Evolutionary conservation across 2,797 vertebrate genomes (phyloP), one percentile per base, ranked within the genome.

Genomic region (Aeoliscus strigatus): DNA sequence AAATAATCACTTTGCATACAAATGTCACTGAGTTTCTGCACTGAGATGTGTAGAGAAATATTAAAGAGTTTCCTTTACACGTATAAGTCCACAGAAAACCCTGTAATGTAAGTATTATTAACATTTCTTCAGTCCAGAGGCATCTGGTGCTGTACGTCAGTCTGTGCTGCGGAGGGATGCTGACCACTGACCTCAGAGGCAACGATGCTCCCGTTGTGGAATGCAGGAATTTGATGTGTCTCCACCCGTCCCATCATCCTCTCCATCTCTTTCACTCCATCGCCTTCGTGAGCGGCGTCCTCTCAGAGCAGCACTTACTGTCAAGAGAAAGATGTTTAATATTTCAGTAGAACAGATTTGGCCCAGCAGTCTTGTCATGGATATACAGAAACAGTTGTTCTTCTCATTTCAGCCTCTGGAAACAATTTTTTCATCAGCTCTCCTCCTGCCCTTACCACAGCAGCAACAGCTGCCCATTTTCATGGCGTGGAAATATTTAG

Each of bases 311-410:
- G 43, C 68, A 37, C 58, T 70, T 41, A 28, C n/a, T n/a, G n/a
- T n/a, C n/a, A n/a, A n/a, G 9, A 39, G 28, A 21, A 14, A 31
- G 36, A 30, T 39, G 44, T 27, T 78, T 43, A 71, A 79, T 82
- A 72, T 72, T 84, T 77, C 1, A 84, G 1, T 37, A 60, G 45
- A 44, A 69, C 63, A 53, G 43, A 64, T 62, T 63, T 60, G 45
- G 41, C 51, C 27, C 6, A 6, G 53, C 59, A 54, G 37, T 54
- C 61, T 51, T 52, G 75, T 67, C 63, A 81, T 64, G 69, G 78
- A 82, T 75, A 63, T 39, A 14, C 29, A 36, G 10, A 55, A 48
- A 51, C 58, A 14, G 10, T 9, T 39, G 42, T 53, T 26, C 17
- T 30, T 10, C 28, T 28, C n/a, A n/a, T n/a, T n/a, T n/a, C n/a